Base-by-base conservation (phyloP, 2,888 invertebrate species). In the Oscheius onirici region DNA sequence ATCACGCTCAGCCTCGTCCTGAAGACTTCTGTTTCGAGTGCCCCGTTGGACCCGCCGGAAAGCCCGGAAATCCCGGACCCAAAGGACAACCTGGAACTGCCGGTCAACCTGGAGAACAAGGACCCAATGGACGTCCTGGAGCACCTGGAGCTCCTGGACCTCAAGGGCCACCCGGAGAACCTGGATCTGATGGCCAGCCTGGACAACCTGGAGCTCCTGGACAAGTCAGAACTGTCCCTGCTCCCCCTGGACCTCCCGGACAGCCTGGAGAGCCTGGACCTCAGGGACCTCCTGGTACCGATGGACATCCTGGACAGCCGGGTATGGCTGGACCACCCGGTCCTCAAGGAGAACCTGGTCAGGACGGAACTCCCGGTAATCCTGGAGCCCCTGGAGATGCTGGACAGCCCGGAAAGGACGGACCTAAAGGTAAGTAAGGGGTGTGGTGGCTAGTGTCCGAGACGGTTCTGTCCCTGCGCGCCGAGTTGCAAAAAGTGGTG, bases 1-100 rank as follows among this genome's bases (percentile, higher is more conserved):
- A 80, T 46, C 74, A 77, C 46, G 78, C 74, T 54, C 58, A 69
- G 49, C 80, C 80, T 68, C 73, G 74, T 10, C 61, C 77, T 17
- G 80, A 78, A 41, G 80, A 80, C 69, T 80, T 80, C 78, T 80
- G 80, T 77, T 80, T 80, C 77, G 78, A 77, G 43, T 77, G 83
- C 74, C 75, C 77, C 51, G 57, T 76, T 55, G 83, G 83, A 73
- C 82, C 82, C 46, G 76, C 82, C 63, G 86, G 83, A 71, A 75
- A 73, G 15, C 71, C 80, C 52, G 83, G 84, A 74, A 75, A 77
- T 66, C 76, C 75, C 40, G 83, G 83, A 73, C 74, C 76, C 60
- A 82, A 78, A 69, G 85, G 85, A 75, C 81, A 71, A 46, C 69
- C 71, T 22, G 77, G 75, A 68, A 61, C 75, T 22, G 67, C 75